Percentiles rank a stretch among this genome's conserved stretches.
Evolutionary conservation across 2,888 invertebrate genomes (phyloP).

Genomic region (Drosophila setosimentum): DNA sequence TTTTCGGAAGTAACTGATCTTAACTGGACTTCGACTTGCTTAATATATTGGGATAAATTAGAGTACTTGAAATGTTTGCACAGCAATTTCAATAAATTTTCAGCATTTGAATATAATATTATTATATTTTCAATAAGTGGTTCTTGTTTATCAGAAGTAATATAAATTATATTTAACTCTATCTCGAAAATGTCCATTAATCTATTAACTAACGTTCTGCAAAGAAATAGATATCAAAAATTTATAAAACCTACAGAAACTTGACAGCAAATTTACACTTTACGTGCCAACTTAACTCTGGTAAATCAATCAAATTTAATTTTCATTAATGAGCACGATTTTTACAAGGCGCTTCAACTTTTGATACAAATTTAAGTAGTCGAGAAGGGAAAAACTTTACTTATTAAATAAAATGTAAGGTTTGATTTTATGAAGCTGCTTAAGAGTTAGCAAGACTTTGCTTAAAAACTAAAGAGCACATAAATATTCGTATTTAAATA

Average conservation of each 20-base stretch:
- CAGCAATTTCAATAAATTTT: slow-evolving; percentile 27
- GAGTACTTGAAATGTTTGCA: slow-evolving; percentile 24
- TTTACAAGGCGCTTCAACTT: slow-evolving; percentile 22
- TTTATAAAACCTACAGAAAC: background rate
- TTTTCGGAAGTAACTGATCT: slow-evolving; percentile 11
- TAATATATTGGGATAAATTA: background rate
- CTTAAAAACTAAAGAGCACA: slow-evolving; percentile 43
- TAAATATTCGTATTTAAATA: slow-evolving; percentile 5
- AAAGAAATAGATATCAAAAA: background rate
- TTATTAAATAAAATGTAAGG: slow-evolving; percentile 21
- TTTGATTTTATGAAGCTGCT: slow-evolving; percentile 47
- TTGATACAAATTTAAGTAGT: slow-evolving; percentile 16
- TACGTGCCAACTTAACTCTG: slow-evolving; percentile 1
- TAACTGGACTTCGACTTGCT: background rate
- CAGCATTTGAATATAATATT: slow-evolving; percentile 1
- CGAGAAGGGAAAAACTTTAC: slow-evolving; percentile 25
- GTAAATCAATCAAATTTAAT: slow-evolving; percentile 26
- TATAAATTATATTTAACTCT: background rate
- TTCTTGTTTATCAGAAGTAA: background rate
- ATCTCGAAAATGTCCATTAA: background rate
- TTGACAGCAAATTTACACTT: slow-evolving; percentile 15
- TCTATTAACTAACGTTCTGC: background rate
- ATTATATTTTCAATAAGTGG: background rate
- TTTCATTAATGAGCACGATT: slow-evolving; percentile 25
- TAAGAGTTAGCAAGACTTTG: slow-evolving; percentile 45